These are phyloP conservation scores for Phoeniculus purpureus DNA, from an alignment of 2,797 vertebrate species.

Conservation along the genomic window DNA sequence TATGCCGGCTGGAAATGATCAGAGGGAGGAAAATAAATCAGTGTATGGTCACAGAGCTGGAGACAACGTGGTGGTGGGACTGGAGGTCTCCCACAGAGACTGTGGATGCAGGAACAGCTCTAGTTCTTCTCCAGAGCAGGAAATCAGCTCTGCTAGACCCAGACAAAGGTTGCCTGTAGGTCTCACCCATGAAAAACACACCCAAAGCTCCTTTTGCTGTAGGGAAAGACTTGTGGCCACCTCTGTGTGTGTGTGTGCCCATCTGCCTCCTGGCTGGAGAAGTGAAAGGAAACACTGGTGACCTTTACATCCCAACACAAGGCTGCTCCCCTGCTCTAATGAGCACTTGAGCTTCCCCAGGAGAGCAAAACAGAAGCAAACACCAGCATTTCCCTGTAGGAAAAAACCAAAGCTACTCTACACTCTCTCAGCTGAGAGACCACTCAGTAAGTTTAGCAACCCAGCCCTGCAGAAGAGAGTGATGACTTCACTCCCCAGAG, in stretches of 20 bases:
- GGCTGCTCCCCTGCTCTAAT: background rate
- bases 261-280: background rate
- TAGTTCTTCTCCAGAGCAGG: background rate
- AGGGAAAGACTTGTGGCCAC: background rate
- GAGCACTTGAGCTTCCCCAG: background rate
- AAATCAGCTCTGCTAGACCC: background rate
- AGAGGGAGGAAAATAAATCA: background rate
- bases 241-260: rapidly evolving
- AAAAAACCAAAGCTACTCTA: background rate
- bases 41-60: background rate
- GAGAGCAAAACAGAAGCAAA: background rate
- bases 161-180: background rate
- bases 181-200: background rate
- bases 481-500: background rate
- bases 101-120: background rate
- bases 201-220: background rate
- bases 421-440: background rate
- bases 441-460: background rate
- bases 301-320: background rate
- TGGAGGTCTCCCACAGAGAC: background rate
- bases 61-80: background rate
- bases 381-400: background rate
- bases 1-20: background rate
- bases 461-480: background rate
- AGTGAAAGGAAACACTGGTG: constrained; percentile 35